Evolutionary conservation across 1,140 invertebrate species (phyloP), one percentile per base, ranked within the genome.

Genomic region (Conus betulinus): DNA sequence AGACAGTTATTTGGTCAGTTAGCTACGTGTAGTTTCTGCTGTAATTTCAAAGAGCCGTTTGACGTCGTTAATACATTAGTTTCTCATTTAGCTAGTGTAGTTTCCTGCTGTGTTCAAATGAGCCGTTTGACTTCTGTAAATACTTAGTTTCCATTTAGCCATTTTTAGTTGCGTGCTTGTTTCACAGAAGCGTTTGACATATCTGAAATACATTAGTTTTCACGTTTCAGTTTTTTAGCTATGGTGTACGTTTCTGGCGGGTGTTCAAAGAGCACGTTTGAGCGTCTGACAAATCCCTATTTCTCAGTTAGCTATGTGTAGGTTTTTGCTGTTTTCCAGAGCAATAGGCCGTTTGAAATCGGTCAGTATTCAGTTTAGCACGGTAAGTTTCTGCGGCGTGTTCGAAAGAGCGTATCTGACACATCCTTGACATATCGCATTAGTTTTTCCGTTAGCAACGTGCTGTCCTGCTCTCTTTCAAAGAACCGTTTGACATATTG

Each of bases 11-110:
- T n/a, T n/a, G n/a, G n/a, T n/a, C n/a, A n/a, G n/a, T 7, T 7
- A 76, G 20, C 25, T 76, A 5, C 25, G 20, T 27, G 20, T n/a
- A 20, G 20, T 76, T 76, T 20, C 71, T 76, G 20, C 71, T 76
- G 7, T 76, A n/a, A n/a, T 76, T 5, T 6, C 71, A 7, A n/a
- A 8, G 7, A n/a, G 20, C 13, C 87, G 57, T 8, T 91, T 92
- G 11, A 94, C 39, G 71, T 90, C 92, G 91, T 88, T 20, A 84
- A 8, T 57, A n/a, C n/a, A n/a, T n/a, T n/a, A n/a, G n/a, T n/a
- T n/a, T n/a, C n/a, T n/a, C n/a, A n/a, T n/a, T 13, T 13, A 67
- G 11, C 23, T 67, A 23, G 11, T 23, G 11, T 13, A 23, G 11
- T 67, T 67, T 67, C n/a, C 63, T 67, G 11, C 63, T 67, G 63